phyloP scores from a whole-genome alignment of 2,113 vertebrate genomes.

The Protomyctophum bolini region DNA sequence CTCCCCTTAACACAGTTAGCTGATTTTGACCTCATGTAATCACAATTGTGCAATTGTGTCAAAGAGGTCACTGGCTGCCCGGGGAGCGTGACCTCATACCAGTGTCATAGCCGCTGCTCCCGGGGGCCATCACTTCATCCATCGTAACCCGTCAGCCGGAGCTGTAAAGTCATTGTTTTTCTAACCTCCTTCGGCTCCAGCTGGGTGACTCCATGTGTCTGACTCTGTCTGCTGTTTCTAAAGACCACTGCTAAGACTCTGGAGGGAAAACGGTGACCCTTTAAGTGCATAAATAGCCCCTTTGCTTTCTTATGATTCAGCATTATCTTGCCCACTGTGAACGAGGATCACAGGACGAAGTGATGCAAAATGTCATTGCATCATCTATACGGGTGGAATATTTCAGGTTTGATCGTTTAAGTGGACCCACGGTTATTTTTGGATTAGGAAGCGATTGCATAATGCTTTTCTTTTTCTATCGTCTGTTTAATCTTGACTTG shows the following conservation, averaged over 20 bases:
- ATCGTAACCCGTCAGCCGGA: not conserved
- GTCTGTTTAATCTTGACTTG: conserved; percentile 1
- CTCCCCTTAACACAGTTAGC: not conserved
- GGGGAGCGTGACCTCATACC: not conserved
- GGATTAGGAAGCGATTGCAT: not conserved
- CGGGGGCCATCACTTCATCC: not conserved
- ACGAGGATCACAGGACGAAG: conserved; percentile 1
- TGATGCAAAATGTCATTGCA: conserved; percentile 2
- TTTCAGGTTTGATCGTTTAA: conserved; percentile 11
- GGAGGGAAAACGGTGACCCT: not conserved
- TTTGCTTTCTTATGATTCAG: conserved; percentile 14
- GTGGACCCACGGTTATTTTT: not conserved
- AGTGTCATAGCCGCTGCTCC: not conserved
- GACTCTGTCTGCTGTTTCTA: conserved; percentile 11
- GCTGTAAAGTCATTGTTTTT: conserved; percentile 5
- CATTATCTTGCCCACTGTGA: not conserved
- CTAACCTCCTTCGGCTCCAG: conserved; percentile 27
- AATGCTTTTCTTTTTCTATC: conserved; percentile 4
- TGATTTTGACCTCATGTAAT: conserved; percentile 5
- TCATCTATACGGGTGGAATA: not conserved
- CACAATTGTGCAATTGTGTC: not conserved
- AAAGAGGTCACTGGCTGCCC: conserved; percentile 21
- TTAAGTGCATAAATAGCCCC: conserved; percentile 4
- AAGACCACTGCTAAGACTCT: not conserved
- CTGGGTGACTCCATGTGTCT: conserved; percentile 26